phyloP scores from a whole-genome alignment of 2,888 invertebrate genomes.

The Crepidodera aurea region DNA sequence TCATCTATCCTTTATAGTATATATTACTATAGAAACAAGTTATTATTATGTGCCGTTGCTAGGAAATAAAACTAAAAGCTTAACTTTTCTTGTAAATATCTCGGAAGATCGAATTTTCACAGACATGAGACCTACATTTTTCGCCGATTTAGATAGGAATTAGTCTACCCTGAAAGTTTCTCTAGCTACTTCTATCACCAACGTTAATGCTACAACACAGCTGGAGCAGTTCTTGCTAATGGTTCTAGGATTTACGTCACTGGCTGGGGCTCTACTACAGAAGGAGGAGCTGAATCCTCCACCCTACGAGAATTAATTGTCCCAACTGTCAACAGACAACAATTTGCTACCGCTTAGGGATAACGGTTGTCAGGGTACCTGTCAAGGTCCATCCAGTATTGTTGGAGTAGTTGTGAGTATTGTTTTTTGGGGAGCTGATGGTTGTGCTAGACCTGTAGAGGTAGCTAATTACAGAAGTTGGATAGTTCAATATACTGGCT shows the following conservation, averaged over 20 bases:
- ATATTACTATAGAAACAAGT: too few species aligned
- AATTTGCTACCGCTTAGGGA: slow-evolving; percentile 48
- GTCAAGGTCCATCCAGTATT: slow-evolving; percentile 46
- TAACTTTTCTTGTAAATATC: too few species aligned
- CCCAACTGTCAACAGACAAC: not conserved
- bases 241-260: not conserved
- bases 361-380: slow-evolving; percentile 47
- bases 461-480: slow-evolving; percentile 39
- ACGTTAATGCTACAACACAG: too few species aligned
- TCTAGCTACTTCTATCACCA: too few species aligned
- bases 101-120: too few species aligned
- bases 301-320: slow-evolving; percentile 6
- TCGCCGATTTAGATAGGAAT: too few species aligned
- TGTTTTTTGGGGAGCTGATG: slow-evolving; percentile 50
- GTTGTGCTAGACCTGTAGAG: slow-evolving; percentile 45
- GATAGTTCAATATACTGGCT: slow-evolving; percentile 15
- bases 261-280: slow-evolving; percentile 17
- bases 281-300: not conserved
- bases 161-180: too few species aligned
- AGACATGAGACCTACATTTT: too few species aligned
- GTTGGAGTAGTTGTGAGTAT: slow-evolving; percentile 42
- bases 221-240: not conserved
- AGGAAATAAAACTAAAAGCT: too few species aligned
- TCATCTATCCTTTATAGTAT: too few species aligned
- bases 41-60: too few species aligned